Conservation (phyloP, 1,140 invertebrate species). For the Drosophila willistoni region DNA sequence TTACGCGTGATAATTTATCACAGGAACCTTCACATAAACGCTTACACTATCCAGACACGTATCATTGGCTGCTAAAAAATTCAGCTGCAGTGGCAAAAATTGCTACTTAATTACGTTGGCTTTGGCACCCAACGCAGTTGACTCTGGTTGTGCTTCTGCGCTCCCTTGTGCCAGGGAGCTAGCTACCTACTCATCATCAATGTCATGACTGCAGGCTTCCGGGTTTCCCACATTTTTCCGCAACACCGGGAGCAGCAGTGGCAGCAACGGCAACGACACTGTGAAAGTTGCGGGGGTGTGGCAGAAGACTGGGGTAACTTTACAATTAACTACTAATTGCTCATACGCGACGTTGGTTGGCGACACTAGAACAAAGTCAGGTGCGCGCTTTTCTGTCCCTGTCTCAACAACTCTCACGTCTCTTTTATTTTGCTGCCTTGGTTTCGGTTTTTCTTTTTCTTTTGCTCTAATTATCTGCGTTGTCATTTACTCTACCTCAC, state of each 20-base stretch:
- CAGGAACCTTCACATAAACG: conserved; percentile 24
- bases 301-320: conserved; percentile 62
- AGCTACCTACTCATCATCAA: conserved; percentile 49
- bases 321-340: conserved; percentile 80
- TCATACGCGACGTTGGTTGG: conserved; percentile 74
- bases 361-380: conserved; percentile 65
- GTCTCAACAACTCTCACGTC: not conserved
- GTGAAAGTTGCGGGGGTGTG: not conserved
- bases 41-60: conserved; percentile 26
- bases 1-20: conserved; percentile 73
- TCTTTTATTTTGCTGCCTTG: conserved; percentile 14
- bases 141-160: not conserved
- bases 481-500: conserved; percentile 48
- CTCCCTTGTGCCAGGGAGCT: not conserved
- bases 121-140: conserved; percentile 38
- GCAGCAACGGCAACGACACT: no score
- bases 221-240: conserved; percentile 34
- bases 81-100: conserved; percentile 74
- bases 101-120: conserved; percentile 73
- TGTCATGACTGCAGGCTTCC: conserved; percentile 68
- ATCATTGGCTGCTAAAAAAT: conserved; percentile 61
- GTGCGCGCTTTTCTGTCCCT: conserved; percentile 33
- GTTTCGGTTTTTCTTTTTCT: conserved; percentile 33
- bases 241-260: not conserved
- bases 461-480: conserved; percentile 58